These are phyloP conservation scores for Leucosticte australis DNA, from an alignment of 2,113 vertebrate genomes.

Conservation along the genomic window DNA sequence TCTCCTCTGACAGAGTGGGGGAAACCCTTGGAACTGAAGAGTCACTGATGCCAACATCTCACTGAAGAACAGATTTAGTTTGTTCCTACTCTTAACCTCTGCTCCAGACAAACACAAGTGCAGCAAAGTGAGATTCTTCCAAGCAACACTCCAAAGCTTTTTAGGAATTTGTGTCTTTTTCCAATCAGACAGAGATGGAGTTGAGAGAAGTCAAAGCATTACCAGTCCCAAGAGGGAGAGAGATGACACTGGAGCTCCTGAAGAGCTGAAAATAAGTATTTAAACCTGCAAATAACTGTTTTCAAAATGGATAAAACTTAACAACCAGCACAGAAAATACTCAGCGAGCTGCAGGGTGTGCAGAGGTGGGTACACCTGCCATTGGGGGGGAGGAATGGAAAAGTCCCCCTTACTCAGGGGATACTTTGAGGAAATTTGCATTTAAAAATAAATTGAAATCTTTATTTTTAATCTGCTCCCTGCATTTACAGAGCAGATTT, in stretches of 20 bases:
- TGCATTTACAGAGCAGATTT: background rate
- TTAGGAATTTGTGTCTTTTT: background rate
- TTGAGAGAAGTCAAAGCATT: background rate
- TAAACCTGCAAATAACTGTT: background rate
- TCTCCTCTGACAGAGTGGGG: background rate
- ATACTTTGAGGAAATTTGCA: background rate
- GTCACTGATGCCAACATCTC: background rate
- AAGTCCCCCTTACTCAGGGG: background rate
- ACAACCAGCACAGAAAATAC: background rate
- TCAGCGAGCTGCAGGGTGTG: background rate
- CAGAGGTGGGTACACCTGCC: background rate
- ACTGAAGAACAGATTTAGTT: background rate
- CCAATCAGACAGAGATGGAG: background rate
- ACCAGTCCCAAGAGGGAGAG: background rate
- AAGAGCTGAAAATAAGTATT: background rate
- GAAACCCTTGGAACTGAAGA: background rate
- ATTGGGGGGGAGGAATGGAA: background rate
- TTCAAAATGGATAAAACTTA: background rate
- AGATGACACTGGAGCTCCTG: background rate
- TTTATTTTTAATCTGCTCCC: background rate
- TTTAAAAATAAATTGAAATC: background rate
- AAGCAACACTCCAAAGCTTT: background rate
- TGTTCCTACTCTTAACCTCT: background rate
- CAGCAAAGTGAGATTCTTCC: background rate
- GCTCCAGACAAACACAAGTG: background rate